These are phyloP conservation scores for Craterocephalus amniculus DNA, from an alignment of 2,797 vertebrate species.

Conservation along the genomic window DNA sequence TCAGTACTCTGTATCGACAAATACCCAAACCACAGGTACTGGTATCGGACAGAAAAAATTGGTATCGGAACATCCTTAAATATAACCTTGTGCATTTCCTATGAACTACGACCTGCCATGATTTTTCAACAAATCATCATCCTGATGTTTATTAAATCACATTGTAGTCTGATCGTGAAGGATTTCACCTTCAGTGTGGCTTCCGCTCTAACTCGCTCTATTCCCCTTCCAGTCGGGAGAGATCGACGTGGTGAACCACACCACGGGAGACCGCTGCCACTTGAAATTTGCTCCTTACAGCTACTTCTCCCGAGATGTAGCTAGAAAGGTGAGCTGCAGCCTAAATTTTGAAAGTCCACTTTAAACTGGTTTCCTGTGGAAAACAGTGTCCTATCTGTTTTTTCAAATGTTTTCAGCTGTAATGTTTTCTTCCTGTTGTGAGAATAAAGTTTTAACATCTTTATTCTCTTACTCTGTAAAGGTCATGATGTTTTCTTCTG, in stretches of 20 bases:
- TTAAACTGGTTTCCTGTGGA: no score
- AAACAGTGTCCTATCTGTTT: no score
- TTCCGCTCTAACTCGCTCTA: background rate
- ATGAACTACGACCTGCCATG: background rate
- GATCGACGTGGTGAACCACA: constrained; percentile 94
- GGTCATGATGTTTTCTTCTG: background rate
- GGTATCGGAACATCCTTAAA: no score
- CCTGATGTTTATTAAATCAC: no score
- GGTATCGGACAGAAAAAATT: no score
- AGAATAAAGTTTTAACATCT: background rate
- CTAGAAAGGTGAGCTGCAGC: constrained; percentile 87
- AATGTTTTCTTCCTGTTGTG: no score
- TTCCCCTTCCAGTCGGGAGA: constrained; percentile 89
- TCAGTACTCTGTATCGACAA: no score
- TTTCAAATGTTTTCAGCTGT: no score
- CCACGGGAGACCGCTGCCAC: constrained; percentile 93
- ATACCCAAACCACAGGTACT: no score
- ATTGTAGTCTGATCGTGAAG: no score
- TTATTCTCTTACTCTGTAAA: background rate
- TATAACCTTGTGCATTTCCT: background rate
- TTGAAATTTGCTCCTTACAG: constrained; percentile 98
- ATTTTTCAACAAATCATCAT: background rate
- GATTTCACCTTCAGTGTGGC: background rate
- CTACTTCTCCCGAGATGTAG: constrained; percentile 95
- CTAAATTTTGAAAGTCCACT: background rate